Percentiles rank a stretch among this genome's conserved stretches.
These are phyloP conservation scores for Charanyca ferruginea DNA, from an alignment of 2,888 invertebrate genomes.

Conservation along the genomic window DNA sequence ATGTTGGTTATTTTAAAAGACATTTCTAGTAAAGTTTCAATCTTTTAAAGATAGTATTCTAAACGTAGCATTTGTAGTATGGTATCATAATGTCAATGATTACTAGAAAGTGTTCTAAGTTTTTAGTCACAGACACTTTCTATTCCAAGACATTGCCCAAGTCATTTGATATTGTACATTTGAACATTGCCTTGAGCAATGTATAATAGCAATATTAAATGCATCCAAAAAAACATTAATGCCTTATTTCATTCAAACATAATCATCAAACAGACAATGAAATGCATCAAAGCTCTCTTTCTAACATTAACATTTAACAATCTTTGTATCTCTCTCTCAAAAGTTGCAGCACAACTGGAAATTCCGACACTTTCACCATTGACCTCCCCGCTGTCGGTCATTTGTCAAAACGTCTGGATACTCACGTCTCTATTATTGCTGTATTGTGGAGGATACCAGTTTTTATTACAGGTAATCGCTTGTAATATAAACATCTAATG, in stretches of 20 bases:
- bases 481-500: constrained; percentile 56
- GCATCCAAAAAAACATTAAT: constrained; percentile 10
- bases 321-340: constrained; percentile 36
- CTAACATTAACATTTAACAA: constrained; percentile 8
- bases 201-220: constrained; percentile 6
- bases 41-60: too few species aligned
- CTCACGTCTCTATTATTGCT: constrained; percentile 67
- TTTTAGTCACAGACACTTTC: constrained; percentile 24
- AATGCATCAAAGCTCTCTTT: constrained; percentile 46
- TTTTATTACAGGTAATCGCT: constrained; percentile 50
- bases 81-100: not conserved
- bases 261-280: constrained; percentile 31
- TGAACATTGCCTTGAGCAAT: constrained; percentile 7
- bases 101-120: constrained; percentile 21
- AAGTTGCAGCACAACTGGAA: constrained; percentile 72
- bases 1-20: not conserved
- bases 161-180: constrained; percentile 9
- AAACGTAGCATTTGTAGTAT: not conserved
- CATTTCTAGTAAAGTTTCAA: too few species aligned
- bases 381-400: constrained; percentile 74
- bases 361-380: constrained; percentile 84
- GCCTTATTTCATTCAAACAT: constrained; percentile 20
- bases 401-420: constrained; percentile 74
- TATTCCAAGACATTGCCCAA: constrained; percentile 21
- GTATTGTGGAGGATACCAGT: constrained; percentile 50